A percentile compares a stretch with the other conserved stretches of the same genome.
These are phyloP conservation scores for Vulpes lagopus DNA, from an alignment of 2,113 vertebrate species.

Conservation along the genomic window DNA sequence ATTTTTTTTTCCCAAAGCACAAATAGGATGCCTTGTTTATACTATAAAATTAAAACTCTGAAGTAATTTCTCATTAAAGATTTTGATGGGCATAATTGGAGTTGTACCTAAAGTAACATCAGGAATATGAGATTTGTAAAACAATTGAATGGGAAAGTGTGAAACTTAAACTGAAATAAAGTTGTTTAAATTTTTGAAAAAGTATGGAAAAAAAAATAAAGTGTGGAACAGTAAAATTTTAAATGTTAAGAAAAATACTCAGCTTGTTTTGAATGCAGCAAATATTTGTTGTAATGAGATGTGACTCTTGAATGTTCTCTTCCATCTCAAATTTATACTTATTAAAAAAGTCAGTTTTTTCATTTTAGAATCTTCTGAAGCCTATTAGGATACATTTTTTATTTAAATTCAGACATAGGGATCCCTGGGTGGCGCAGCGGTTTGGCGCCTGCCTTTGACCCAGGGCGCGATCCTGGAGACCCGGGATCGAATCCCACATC, in stretches of 20 bases:
- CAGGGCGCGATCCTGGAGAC: too few relatives aligned
- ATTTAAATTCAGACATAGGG: conserved; percentile 42
- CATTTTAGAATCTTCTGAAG: not conserved
- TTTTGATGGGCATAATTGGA: not conserved
- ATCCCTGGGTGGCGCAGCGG: too few relatives aligned
- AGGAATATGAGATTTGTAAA: not conserved
- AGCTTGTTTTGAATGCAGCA: not conserved
- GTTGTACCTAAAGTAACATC: not conserved
- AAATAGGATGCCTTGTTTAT: not conserved
- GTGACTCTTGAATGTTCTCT: not conserved
- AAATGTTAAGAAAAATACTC: conserved; percentile 6
- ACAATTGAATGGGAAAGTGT: not conserved
- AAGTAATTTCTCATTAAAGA: not conserved
- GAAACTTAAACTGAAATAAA: conserved; percentile 38
- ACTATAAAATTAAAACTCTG: conserved; percentile 13
- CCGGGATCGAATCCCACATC: too few relatives aligned
- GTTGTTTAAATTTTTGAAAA: not conserved
- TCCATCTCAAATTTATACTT: conserved; percentile 13
- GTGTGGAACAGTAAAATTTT: conserved; percentile 4
- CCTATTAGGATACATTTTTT: conserved; percentile 32
- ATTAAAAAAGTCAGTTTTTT: not conserved
- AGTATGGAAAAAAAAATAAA: not conserved
- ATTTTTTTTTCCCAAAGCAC: conserved; percentile 8
- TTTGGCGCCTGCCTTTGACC: too few relatives aligned
- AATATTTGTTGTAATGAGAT: not conserved